Evolutionary conservation across 2,113 vertebrate species (phyloP).

Genomic region (Pteruthius melanotis): DNA sequence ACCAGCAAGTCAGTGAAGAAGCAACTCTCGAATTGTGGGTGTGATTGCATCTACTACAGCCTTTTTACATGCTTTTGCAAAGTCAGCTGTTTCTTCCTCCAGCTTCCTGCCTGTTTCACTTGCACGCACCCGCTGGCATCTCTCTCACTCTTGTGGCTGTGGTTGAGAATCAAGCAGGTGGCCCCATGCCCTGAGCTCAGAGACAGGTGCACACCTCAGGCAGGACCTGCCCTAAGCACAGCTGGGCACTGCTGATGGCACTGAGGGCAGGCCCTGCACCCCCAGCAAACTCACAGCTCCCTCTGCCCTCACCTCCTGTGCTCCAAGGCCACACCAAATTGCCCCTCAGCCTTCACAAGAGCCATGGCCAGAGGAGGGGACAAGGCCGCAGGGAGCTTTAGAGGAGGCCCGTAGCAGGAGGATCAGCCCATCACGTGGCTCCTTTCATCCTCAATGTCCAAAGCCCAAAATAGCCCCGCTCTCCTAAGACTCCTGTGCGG

Average conservation of each 20-base stretch:
- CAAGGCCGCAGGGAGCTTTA: background rate
- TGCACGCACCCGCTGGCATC: fast-evolving
- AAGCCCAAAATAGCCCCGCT: background rate
- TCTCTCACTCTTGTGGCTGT: background rate
- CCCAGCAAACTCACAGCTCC: background rate
- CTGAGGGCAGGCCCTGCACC: background rate
- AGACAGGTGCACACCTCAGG: no score
- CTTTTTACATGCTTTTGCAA: background rate
- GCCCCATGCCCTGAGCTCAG: no score
- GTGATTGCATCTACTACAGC: fast-evolving
- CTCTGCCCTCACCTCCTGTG: background rate
- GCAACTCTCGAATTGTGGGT: fast-evolving
- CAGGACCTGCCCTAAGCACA: background rate
- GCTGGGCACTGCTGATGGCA: background rate
- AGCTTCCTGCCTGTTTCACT: background rate
- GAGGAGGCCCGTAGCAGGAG: background rate
- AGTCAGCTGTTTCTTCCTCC: background rate
- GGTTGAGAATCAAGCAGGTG: no score
- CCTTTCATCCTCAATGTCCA: background rate
- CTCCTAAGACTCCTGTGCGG: background rate
- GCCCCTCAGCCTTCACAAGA: background rate
- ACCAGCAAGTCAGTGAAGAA: background rate
- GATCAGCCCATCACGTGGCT: background rate
- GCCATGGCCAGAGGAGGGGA: background rate
- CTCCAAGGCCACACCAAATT: background rate